Conservation (phyloP, 1,140 invertebrate genomes). For the Phortica variegata region DNA sequence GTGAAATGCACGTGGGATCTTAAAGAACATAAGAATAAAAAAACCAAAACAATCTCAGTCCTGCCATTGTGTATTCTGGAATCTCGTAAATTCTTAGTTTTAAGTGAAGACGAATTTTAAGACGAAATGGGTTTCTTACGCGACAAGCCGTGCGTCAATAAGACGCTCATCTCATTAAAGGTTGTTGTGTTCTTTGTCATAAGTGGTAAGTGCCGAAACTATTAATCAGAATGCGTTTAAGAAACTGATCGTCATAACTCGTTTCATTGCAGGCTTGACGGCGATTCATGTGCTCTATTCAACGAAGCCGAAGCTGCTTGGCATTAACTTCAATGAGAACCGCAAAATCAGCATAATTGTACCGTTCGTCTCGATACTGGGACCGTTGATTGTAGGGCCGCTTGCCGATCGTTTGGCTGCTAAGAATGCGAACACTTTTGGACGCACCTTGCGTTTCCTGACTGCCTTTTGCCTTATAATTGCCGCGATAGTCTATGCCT, state of each 20-base stretch:
- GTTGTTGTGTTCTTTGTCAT: slow-evolving; percentile 49
- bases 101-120: slow-evolving; percentile 5
- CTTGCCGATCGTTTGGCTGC: slow-evolving; percentile 67
- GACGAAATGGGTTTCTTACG: slow-evolving; percentile 42
- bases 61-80: no score
- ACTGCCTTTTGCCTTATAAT: slow-evolving; percentile 68
- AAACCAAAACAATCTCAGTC: no score
- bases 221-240: no score
- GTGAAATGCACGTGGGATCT: no score
- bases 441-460: slow-evolving; percentile 62
- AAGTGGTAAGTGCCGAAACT: slow-evolving; percentile 32
- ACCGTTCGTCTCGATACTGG: slow-evolving; percentile 70
- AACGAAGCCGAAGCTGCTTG: slow-evolving; percentile 70
- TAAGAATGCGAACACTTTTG: slow-evolving; percentile 42
- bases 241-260: no score
- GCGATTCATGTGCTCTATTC: slow-evolving; percentile 75
- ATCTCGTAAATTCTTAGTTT: slow-evolving; percentile 1
- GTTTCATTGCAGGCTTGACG: slow-evolving; percentile 64
- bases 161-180: slow-evolving; percentile 48
- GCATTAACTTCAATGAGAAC: slow-evolving; percentile 69
- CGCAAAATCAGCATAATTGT: slow-evolving; percentile 72
- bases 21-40: no score
- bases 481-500: slow-evolving; percentile 67
- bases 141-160: slow-evolving; percentile 36
- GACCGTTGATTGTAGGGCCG: slow-evolving; percentile 66